These are phyloP conservation scores for Cartodere bifasciata DNA, from an alignment of 2,888 invertebrate genomes.

Conservation along the genomic window DNA sequence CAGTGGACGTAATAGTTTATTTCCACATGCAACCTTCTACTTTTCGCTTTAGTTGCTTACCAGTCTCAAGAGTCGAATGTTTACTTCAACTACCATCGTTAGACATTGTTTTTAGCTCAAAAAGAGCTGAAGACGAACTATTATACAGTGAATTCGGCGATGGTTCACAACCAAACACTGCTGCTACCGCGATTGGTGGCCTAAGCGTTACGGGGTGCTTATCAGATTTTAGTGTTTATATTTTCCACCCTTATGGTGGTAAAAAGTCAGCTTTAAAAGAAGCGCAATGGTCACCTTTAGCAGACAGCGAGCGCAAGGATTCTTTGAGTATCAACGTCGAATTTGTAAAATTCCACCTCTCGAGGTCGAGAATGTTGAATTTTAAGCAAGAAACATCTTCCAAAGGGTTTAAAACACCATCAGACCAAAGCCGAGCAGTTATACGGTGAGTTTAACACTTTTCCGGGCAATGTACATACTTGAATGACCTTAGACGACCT, in stretches of 20 bases:
- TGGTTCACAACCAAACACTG: slow-evolving; percentile 36
- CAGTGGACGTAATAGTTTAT: slow-evolving; percentile 96
- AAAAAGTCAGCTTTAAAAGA: slow-evolving; percentile 71
- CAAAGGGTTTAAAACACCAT: slow-evolving; percentile 30
- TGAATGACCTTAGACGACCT: too few species aligned
- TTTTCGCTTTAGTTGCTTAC: slow-evolving; percentile 90
- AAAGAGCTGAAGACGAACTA: slow-evolving; percentile 65
- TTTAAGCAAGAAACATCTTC: slow-evolving; percentile 41
- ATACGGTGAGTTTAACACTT: too few species aligned
- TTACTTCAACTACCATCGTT: slow-evolving; percentile 92
- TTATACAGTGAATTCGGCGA: slow-evolving; percentile 42
- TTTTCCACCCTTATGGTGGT: slow-evolving; percentile 96
- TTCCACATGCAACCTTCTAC: slow-evolving; percentile 97
- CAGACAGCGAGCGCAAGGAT: slow-evolving; percentile 86
- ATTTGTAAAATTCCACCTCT: slow-evolving; percentile 91
- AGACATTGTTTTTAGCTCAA: slow-evolving; percentile 93
- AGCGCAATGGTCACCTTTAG: slow-evolving; percentile 75
- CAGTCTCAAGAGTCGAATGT: slow-evolving; percentile 91
- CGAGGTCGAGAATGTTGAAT: slow-evolving; percentile 79
- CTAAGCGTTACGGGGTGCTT: slow-evolving; percentile 91
- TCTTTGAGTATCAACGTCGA: slow-evolving; percentile 93
- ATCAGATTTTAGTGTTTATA: slow-evolving; percentile 94
- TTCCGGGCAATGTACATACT: too few species aligned
- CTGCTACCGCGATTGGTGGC: slow-evolving; percentile 65
- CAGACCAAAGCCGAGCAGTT: slow-evolving; percentile 68